Conservation (phyloP, 2,888 invertebrate genomes). For the Sinelater perroti region DNA sequence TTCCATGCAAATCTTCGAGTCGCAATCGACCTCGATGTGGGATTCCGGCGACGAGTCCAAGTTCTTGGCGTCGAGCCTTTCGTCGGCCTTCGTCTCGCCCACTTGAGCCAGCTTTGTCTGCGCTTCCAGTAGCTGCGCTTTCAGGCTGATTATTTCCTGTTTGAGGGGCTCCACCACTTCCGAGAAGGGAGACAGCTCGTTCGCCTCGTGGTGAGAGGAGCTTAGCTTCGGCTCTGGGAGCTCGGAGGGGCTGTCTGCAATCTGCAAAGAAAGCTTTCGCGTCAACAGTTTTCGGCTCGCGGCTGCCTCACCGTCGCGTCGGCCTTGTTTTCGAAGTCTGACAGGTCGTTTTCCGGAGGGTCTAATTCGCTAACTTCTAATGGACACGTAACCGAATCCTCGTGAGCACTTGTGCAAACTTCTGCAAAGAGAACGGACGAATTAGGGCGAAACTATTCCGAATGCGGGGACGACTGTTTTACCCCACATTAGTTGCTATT, state of each 20-base stretch:
- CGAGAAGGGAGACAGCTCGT: conserved; percentile 50
- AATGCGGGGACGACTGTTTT: too few relatives aligned
- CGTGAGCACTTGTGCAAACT: conserved; percentile 65
- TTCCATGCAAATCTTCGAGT: conserved; percentile 49
- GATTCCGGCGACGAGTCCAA: conserved; percentile 57
- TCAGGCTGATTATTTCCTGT: conserved; percentile 56
- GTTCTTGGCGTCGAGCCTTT: conserved; percentile 45
- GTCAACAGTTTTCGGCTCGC: background rate
- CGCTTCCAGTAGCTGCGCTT: conserved; percentile 57
- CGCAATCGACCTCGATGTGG: conserved; percentile 56
- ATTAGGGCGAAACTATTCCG: too few relatives aligned
- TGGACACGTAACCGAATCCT: conserved; percentile 63
- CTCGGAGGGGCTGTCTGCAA: conserved; percentile 59
- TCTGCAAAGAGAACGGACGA: conserved; percentile 51
- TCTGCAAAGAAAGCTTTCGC: conserved; percentile 45
- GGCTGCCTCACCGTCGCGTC: conserved; percentile 24
- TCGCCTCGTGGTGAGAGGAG: conserved; percentile 55
- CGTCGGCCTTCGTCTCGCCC: conserved; percentile 46
- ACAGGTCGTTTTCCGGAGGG: conserved; percentile 63
- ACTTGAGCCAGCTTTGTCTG: conserved; percentile 54
- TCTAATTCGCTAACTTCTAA: conserved; percentile 67
- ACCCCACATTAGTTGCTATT: too few relatives aligned
- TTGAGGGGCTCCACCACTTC: conserved; percentile 58
- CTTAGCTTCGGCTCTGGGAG: conserved; percentile 59
- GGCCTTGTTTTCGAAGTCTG: conserved; percentile 58